Conservation (phyloP, 2,888 invertebrate genomes). For the Diabrotica balteata region DNA sequence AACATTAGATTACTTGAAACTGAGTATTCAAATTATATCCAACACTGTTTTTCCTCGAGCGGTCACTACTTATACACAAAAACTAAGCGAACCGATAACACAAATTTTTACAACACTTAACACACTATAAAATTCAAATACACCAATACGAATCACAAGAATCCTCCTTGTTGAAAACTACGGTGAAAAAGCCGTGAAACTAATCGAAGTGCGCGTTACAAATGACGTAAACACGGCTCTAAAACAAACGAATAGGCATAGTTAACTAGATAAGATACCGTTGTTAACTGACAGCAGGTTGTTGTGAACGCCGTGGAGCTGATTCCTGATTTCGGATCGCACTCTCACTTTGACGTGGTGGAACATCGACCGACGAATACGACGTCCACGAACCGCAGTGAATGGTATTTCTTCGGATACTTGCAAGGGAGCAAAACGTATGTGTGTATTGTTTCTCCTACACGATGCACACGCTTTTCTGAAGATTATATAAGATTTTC, state of each 20-base stretch:
- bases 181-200: neutral
- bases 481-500: too few relatives aligned
- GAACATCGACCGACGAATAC: conserved; percentile 7
- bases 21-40: too few relatives aligned
- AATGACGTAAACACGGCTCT: conserved; percentile 29
- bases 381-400: neutral
- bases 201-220: conserved; percentile 3
- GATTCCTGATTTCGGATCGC: conserved; percentile 10
- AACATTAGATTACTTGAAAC: too few relatives aligned
- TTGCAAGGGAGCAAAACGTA: neutral
- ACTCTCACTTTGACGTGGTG: conserved; percentile 24
- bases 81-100: too few relatives aligned
- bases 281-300: conserved; percentile 29
- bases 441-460: neutral
- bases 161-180: too few relatives aligned
- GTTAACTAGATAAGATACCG: conserved; percentile 38
- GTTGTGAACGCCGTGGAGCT: conserved; percentile 7
- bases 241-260: conserved; percentile 32
- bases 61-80: too few relatives aligned
- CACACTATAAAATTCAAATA: too few relatives aligned
- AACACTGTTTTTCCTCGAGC: too few relatives aligned
- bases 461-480: neutral
- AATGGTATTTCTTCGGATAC: neutral
- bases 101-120: too few relatives aligned
- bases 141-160: too few relatives aligned